A percentile compares a stretch with the other conserved stretches of the same genome.
phyloP scores from a whole-genome alignment of 2,888 invertebrate species.

The Aphidoletes aphidimyza region DNA sequence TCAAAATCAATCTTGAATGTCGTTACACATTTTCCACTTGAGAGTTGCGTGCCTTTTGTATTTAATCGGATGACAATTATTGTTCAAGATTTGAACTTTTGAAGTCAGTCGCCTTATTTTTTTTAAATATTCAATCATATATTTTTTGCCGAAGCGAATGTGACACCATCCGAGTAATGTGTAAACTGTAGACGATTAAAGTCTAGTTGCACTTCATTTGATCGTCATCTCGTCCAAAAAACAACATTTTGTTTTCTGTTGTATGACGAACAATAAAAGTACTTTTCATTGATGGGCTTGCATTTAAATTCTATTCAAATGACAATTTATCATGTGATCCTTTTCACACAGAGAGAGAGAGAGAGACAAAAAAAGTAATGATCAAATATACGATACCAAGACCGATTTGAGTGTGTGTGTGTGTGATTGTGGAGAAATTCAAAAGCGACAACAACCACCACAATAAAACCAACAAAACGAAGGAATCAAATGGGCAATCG shows the following conservation, averaged over 20 bases:
- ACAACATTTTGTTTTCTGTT: background rate
- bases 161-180: too few relatives aligned
- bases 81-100: background rate
- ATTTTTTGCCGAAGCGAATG: background rate
- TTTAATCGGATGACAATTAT: slow-evolving; percentile 16
- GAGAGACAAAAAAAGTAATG: background rate
- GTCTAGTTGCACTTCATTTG: slow-evolving; percentile 38
- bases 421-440: background rate
- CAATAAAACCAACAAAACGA: slow-evolving; percentile 9
- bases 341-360: slow-evolving; percentile 36
- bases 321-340: slow-evolving; percentile 55
- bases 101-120: background rate
- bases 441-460: slow-evolving; percentile 29
- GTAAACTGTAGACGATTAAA: slow-evolving; percentile 24
- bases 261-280: background rate
- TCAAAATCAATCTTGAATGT: slow-evolving; percentile 32
- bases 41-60: background rate
- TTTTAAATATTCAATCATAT: too few relatives aligned
- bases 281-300: slow-evolving; percentile 7
- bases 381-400: too few relatives aligned
- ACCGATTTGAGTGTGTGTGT: too few relatives aligned
- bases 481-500: background rate
- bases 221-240: background rate
- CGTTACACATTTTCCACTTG: slow-evolving; percentile 15
- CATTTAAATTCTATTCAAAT: slow-evolving; percentile 55